Base-by-base conservation (phyloP, 2,113 vertebrate genomes). In the Coreoperca whiteheadi region DNA sequence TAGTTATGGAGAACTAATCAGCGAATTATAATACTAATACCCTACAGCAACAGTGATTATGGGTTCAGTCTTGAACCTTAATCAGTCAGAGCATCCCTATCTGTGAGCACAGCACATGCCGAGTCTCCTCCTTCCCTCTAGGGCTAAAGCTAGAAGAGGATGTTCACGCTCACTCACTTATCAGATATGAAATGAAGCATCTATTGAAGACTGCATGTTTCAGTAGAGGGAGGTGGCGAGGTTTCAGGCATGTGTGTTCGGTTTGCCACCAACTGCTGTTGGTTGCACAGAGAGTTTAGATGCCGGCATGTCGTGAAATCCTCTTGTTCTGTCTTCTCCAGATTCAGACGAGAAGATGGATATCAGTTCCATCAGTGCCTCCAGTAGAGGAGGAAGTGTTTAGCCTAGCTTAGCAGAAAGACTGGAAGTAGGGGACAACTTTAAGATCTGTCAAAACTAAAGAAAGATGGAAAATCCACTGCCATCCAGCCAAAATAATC, bases 131-230 rank as follows among this genome's bases (percentile, higher is more conserved):
- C 20, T 21, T 54, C 57, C 20, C 39, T 65, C 25, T 2, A 9
- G 59, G 28, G 10, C 8, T 18, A 23, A 1, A 74, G 23, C 51
- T 37, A 57, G 10, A 6, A 46, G 21, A 28, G 18, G 6, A 60
- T 32, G 57, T 32, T 63, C 46, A 69, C 4, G n/a, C 87, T 48
- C 20, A 34, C 87, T 37, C 21, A 37, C 93, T 66, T 94, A 92
- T 95, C 93, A 93, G 28, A 51, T 54, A 46, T 12, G 95, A 95
- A 94, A 93, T 3, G 94, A 94, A 61, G 93, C 95, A 41, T 89
- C 90, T 90, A 23, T 95, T 95, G 95, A 94, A 82, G 94, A 94
- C 95, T 94, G 94, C 93, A 94, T 92, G 75, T 94, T 96, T 81
- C 89, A 85, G 91, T 91, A 83, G 61, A 94, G 95, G 91, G 94